Conservation (phyloP, 2,888 invertebrate species). For the Leptura quadrifasciata region DNA sequence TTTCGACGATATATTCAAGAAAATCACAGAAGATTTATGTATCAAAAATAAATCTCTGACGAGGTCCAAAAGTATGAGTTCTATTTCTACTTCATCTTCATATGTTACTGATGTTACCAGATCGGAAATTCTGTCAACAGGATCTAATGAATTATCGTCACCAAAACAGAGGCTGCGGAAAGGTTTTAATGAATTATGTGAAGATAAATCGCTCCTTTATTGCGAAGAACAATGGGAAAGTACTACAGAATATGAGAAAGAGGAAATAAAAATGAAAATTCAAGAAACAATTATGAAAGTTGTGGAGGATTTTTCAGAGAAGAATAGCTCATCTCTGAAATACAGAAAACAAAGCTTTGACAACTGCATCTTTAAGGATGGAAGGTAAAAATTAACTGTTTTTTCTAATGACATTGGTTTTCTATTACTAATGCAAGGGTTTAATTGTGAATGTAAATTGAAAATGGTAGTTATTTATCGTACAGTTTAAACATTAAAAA, state of each 20-base stretch:
- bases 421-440: too few species aligned
- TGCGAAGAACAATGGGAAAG: constrained; percentile 45
- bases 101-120: constrained; percentile 53
- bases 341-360: constrained; percentile 69
- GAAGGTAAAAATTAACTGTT: constrained; percentile 72
- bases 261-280: constrained; percentile 71
- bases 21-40: constrained; percentile 43
- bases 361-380: constrained; percentile 75
- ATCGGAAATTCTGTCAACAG: constrained; percentile 53
- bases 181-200: constrained; percentile 57
- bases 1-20: constrained; percentile 41
- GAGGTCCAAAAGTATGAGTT: constrained; percentile 48
- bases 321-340: constrained; percentile 52
- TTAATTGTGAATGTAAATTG: too few species aligned
- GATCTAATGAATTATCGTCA: constrained; percentile 42
- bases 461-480: too few species aligned
- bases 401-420: constrained; percentile 20
- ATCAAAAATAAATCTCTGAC: constrained; percentile 15
- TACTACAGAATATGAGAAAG: constrained; percentile 58
- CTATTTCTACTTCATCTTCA: constrained; percentile 52
- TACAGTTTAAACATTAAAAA: too few species aligned
- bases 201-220: constrained; percentile 58
- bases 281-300: constrained; percentile 73
- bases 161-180: constrained; percentile 45
- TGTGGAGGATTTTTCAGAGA: constrained; percentile 72